Conservation (phyloP, 2,797 vertebrate species). For the Tenualosa thibaudeaui region DNA sequence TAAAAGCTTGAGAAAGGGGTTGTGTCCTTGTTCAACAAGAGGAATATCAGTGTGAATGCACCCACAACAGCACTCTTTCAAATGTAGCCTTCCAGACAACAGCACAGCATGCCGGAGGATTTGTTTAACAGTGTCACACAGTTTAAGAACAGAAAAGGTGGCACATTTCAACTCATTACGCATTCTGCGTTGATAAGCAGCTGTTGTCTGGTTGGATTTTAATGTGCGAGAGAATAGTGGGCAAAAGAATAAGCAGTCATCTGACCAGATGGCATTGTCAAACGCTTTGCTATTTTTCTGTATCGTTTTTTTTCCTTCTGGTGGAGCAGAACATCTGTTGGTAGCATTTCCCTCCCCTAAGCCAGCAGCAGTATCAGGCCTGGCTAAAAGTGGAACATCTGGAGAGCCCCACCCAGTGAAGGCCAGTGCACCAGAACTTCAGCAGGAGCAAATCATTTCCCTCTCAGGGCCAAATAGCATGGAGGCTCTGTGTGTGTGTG, state of each 20-base stretch:
- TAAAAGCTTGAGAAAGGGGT: not conserved
- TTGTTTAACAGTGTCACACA: not conserved
- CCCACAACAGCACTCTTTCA: not conserved
- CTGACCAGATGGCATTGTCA: conserved; percentile 21
- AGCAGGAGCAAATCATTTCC: not conserved
- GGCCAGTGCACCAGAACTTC: not conserved
- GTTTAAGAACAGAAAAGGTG: conserved; percentile 3
- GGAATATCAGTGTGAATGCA: not conserved
- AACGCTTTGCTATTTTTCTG: not conserved
- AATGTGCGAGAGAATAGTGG: not conserved
- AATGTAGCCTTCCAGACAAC: not conserved
- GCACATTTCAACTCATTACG: conserved; percentile 8
- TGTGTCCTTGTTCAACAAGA: not conserved
- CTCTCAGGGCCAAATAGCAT: not conserved
- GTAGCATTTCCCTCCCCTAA: not conserved
- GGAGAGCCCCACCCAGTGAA: not conserved
- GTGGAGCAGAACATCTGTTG: conserved; percentile 1
- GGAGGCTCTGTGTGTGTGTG: not conserved
- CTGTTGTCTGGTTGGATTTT: conserved; percentile 8
- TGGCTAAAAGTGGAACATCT: conserved; percentile 14
- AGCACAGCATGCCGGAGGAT: not conserved
- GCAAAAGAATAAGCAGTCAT: conserved; percentile 6
- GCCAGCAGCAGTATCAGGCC: not conserved
- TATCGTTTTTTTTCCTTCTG: not conserved
- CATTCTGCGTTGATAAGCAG: conserved; percentile 8